Base-by-base conservation (phyloP, 1,140 invertebrate species). In the Mactra quadrangularis region DNA sequence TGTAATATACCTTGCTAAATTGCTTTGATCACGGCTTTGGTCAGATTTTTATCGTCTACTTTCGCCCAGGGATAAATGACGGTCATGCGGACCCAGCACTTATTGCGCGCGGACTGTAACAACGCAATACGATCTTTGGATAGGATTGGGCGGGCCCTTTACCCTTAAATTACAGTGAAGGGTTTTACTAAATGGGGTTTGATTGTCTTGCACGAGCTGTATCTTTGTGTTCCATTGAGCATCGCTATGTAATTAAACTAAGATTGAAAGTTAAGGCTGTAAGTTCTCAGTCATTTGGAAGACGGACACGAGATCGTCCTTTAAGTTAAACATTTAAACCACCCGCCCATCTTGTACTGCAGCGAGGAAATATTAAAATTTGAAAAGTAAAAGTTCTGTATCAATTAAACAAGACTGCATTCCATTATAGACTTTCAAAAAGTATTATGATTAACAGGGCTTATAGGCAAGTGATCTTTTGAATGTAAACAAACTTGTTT, bases 1-100 rank as follows among this genome's bases (percentile, higher is more conserved):
- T 70, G 77, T 81, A 81, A 81, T 81, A 81, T 71, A 81, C 45
- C 62, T 45, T 33, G 33, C 47, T 22, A 81, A 50, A 57, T 57
- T 45, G 27, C 66, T 81, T 81, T 81, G 77, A 81, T 81, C 77
- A 70, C 29, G n/a, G 62, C 17, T 31, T 47, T 59, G 53, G 22
- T 66, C 57, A 81, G 77, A 81, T 81, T 27, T 62, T 81, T 81
- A 81, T 81, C 77, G 29, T 11, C 27, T 52, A 70, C 77, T 68
- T 68, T 70, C 66, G 41, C 77, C 77, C 53, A 4, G 38, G 77
- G 77, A 25, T 33, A 71, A n/a, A 22, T 38, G 64, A 70, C 47
- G 77, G 77, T 71, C 64, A 71, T 1, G 11, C 1, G 38, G 66
- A 70, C 66, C 77, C 59, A 11, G 31, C 31, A 72, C 25, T 76